phyloP scores from a whole-genome alignment of 2,113 vertebrate genomes.

The Bucco capensis region DNA sequence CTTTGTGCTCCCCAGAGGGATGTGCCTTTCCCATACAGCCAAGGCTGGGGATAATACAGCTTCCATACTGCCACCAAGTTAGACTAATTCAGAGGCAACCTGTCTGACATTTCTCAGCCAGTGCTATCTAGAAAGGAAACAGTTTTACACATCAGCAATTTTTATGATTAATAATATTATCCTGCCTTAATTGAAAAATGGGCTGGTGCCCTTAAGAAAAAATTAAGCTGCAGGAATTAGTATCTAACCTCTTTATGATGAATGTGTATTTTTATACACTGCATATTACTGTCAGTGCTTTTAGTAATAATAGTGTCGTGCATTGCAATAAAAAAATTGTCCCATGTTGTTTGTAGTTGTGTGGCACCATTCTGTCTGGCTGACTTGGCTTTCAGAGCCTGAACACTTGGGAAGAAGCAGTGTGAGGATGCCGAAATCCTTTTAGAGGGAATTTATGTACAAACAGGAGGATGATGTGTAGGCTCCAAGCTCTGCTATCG shows the following conservation, averaged over 20 bases:
- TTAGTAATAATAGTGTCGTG: constrained; percentile 14
- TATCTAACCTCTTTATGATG: constrained; percentile 62
- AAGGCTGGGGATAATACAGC: neutral
- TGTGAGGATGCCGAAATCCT: constrained; percentile 27
- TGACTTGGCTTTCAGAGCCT: constrained; percentile 24
- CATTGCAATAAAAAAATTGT: constrained; percentile 66
- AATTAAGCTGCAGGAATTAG: constrained; percentile 63
- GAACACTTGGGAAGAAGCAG: constrained; percentile 18
- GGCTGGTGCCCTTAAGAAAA: constrained; percentile 59
- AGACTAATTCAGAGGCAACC: neutral
- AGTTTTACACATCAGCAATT: constrained; percentile 70
- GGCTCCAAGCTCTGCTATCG: constrained; percentile 47
- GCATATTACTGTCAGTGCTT: constrained; percentile 44
- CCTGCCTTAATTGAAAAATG: constrained; percentile 72
- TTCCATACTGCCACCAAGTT: neutral
- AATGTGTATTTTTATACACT: constrained; percentile 58
- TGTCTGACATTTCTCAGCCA: neutral
- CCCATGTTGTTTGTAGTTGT: constrained; percentile 32
- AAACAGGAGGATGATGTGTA: constrained; percentile 54
- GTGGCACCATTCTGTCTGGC: constrained; percentile 56
- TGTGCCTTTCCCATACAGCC: fast-evolving
- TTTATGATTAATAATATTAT: constrained; percentile 63
- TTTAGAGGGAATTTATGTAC: constrained; percentile 63
- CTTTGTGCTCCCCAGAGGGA: fast-evolving
- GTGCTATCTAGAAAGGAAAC: constrained; percentile 57